Evolutionary conservation across 2,797 vertebrate genomes (phyloP).

Genomic region (Lithobates pipiens): DNA sequence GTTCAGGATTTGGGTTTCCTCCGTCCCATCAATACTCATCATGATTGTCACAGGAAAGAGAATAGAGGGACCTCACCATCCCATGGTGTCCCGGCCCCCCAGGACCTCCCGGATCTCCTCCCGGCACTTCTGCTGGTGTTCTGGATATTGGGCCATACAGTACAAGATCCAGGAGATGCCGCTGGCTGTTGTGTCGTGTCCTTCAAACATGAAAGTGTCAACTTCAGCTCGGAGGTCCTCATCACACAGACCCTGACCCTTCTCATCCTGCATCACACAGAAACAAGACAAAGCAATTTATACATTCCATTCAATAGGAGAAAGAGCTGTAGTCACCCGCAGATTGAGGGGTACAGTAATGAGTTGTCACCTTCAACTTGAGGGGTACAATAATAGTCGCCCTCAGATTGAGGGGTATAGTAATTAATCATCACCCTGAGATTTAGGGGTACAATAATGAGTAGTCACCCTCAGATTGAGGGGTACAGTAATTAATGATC

Average conservation of each 20-base stretch:
- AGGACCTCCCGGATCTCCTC: slow-evolving; percentile 78
- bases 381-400: too few relatives aligned
- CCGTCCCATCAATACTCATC: too few relatives aligned
- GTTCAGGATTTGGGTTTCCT: not conserved
- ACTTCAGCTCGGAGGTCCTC: slow-evolving; percentile 83
- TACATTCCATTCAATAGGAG: too few relatives aligned
- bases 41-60: not conserved
- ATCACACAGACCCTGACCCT: slow-evolving; percentile 78
- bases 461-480: too few relatives aligned
- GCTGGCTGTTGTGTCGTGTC: slow-evolving; percentile 87
- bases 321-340: too few relatives aligned
- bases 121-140: slow-evolving; percentile 84
- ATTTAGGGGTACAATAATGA: too few relatives aligned
- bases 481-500: too few relatives aligned
- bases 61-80: slow-evolving; percentile 73
- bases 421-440: too few relatives aligned
- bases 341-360: too few relatives aligned
- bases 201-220: slow-evolving; percentile 90
- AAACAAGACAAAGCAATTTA: not conserved
- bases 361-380: too few relatives aligned
- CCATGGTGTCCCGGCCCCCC: slow-evolving; percentile 73
- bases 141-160: slow-evolving; percentile 80
- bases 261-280: slow-evolving; percentile 73
- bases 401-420: too few relatives aligned
- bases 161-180: slow-evolving; percentile 85